phyloP scores from a whole-genome alignment of 2,888 invertebrate species.

The Chydorus sphaericus region DNA sequence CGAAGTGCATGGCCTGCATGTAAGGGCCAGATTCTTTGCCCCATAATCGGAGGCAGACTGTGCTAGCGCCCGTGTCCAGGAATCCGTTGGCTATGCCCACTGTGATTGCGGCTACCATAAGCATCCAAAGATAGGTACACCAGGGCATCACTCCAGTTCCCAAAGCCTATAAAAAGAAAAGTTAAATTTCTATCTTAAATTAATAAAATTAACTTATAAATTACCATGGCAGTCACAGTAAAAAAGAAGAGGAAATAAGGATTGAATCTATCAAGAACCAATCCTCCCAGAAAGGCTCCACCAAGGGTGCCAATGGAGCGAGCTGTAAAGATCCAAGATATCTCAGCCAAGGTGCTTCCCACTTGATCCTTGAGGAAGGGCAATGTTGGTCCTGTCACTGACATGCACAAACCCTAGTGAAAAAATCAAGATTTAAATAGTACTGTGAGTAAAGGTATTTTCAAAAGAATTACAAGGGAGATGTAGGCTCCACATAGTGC shows the following conservation, averaged over 20 bases:
- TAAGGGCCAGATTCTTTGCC: slow-evolving; percentile 26
- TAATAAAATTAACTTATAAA: background rate
- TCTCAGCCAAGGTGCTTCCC: slow-evolving; percentile 24
- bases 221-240: slow-evolving; percentile 20
- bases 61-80: slow-evolving; percentile 31
- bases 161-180: slow-evolving; percentile 15
- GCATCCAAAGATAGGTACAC: slow-evolving; percentile 25
- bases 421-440: no score
- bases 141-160: no score
- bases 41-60: slow-evolving; percentile 28
- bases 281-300: slow-evolving; percentile 28
- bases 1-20: slow-evolving; percentile 33
- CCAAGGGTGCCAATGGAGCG: slow-evolving; percentile 30
- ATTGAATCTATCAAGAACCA: slow-evolving; percentile 25
- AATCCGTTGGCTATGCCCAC: slow-evolving; percentile 31
- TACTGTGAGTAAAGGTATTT: no score
- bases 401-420: slow-evolving; percentile 32
- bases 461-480: background rate
- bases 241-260: slow-evolving; percentile 29
- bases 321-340: slow-evolving; percentile 29
- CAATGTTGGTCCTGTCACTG: slow-evolving; percentile 31
- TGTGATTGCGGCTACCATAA: slow-evolving; percentile 27
- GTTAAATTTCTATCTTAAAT: background rate
- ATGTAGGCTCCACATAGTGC: slow-evolving; percentile 5
- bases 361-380: slow-evolving; percentile 27